Percentiles rank a stretch among this genome's conserved stretches.
These are phyloP conservation scores for Paramisgurnus dabryanus DNA, from an alignment of 2,113 vertebrate genomes.

Conservation along the genomic window DNA sequence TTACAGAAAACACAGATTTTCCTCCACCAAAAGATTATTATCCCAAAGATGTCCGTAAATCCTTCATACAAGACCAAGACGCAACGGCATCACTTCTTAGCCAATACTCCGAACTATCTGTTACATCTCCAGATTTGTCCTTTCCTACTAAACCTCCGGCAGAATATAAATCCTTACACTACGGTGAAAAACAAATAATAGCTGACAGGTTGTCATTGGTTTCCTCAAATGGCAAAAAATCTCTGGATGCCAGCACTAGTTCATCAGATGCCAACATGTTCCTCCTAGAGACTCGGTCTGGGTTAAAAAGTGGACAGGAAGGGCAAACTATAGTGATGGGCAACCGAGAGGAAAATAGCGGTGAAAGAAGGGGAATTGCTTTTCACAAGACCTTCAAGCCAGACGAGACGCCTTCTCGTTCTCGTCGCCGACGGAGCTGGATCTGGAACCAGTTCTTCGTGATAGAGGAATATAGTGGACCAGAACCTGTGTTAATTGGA, in stretches of 20 bases:
- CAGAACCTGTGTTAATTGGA: conserved; percentile 88
- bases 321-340: conserved; percentile 17
- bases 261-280: background rate
- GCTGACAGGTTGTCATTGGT: background rate
- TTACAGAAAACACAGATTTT: conserved; percentile 5
- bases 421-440: conserved; percentile 84
- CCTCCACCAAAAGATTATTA: background rate
- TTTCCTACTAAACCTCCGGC: background rate
- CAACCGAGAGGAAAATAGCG: conserved; percentile 32
- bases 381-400: conserved; percentile 37
- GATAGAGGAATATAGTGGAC: conserved; percentile 90
- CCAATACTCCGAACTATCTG: background rate
- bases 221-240: background rate
- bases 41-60: background rate
- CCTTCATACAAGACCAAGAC: background rate
- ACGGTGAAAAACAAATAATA: background rate
- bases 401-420: conserved; percentile 53
- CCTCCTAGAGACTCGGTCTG: background rate
- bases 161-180: background rate
- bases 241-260: background rate
- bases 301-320: background rate
- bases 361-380: conserved; percentile 44
- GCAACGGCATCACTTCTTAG: background rate
- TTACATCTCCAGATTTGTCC: background rate
- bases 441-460: conserved; percentile 96